Percentiles rank a stretch among this genome's conserved stretches.
These are phyloP conservation scores for Calephelis virginiensis DNA, from an alignment of 1,140 invertebrate genomes.

Conservation along the genomic window DNA sequence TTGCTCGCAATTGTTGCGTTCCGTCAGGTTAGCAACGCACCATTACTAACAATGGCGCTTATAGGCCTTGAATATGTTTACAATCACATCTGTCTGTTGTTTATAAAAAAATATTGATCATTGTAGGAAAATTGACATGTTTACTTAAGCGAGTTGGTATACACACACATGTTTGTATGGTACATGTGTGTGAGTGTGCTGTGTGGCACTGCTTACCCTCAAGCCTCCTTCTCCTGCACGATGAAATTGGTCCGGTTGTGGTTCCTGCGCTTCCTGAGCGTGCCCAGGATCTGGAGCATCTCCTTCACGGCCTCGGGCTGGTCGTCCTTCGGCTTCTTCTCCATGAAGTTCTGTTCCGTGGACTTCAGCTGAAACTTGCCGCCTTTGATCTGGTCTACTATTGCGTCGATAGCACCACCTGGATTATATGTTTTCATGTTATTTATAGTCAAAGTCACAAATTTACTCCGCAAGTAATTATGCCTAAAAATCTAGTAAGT, in stretches of 20 bases:
- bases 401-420: slow-evolving; percentile 84
- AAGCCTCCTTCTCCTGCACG: slow-evolving; percentile 3
- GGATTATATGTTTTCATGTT: slow-evolving; percentile 23
- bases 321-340: slow-evolving; percentile 80
- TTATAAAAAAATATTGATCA: too few relatives aligned
- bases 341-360: slow-evolving; percentile 78
- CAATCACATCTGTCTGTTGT: too few relatives aligned
- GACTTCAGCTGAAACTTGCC: slow-evolving; percentile 85
- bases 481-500: too few relatives aligned
- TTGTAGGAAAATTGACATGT: too few relatives aligned
- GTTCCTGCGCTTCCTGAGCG: slow-evolving; percentile 80
- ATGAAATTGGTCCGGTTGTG: slow-evolving; percentile 42
- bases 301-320: slow-evolving; percentile 84
- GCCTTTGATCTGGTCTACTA: slow-evolving; percentile 87
- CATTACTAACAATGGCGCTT: too few relatives aligned
- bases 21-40: too few relatives aligned
- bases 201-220: background rate
- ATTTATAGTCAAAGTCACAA: background rate
- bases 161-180: too few relatives aligned
- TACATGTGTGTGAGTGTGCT: background rate
- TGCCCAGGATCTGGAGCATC: slow-evolving; percentile 85
- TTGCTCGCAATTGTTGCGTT: too few relatives aligned
- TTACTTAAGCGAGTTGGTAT: too few relatives aligned
- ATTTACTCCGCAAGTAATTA: too few relatives aligned
- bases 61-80: too few relatives aligned